Evolutionary conservation across 2,113 vertebrate genomes (phyloP), one percentile per base, ranked within the genome.

Genomic region (Podarcis cretensis): DNA sequence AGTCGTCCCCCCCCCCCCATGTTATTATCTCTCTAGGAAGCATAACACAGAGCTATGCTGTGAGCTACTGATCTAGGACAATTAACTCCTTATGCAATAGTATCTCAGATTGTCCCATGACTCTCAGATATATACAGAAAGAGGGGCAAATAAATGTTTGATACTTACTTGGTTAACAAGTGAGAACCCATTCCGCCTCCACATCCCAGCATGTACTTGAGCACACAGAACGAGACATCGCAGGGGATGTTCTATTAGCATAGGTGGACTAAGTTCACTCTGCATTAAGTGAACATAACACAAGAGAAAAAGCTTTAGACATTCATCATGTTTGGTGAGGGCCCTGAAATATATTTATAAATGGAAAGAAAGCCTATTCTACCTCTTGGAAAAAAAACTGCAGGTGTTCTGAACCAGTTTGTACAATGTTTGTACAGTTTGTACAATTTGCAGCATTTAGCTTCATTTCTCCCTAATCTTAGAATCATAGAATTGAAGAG

Each of bases 191-290:
- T 99, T 99, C 95, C 99, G 98, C 91, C 98, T 98, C 99, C 99
- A 99, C 99, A 99, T 99, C 82, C 99, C 99, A 97, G 99, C 99
- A 94, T 99, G 98, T 87, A 99, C 99, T 96, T 99, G 99, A 65
- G 98, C 99, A 96, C 99, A 99, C 0, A 99, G 96, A 74, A 99
- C 98, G 63, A 99, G 96, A 95, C 98, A 99, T 90, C 99, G 98
- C 1, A 99, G 97, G 32, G 99, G 98, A 76, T 99, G 98, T 85
- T 99, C 99, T 89, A 99, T 98, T 84, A 99, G 93, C 96, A 98
- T 98, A 6, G 98, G 99, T 1, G 99, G 99, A 93, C 98, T 99
- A 87, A 99, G 97, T 94, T 99, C 98, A 93, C 98, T 98, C 99
- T 99, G 96, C 9, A 86, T 48, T 78, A 85, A 92, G 89, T 68